Percentiles rank a stretch among this genome's conserved stretches.
These are phyloP conservation scores for Physeter macrocephalus DNA, from an alignment of 2,113 vertebrate species.

Conservation along the genomic window DNA sequence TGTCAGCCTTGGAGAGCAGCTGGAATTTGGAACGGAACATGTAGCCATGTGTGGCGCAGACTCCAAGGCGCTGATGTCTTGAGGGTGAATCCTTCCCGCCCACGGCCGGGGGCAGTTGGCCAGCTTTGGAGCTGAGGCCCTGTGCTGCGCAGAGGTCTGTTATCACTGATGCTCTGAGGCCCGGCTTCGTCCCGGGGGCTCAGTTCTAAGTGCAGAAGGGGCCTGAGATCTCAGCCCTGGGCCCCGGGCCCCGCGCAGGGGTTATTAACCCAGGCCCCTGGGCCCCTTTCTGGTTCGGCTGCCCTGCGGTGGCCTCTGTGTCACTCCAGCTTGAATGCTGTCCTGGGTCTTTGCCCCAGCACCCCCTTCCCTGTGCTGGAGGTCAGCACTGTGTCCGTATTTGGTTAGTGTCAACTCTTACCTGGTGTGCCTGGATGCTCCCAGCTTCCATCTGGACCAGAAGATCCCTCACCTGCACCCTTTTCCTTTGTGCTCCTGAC, in stretches of 20 bases:
- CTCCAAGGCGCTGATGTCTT: not conserved
- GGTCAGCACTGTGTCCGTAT: not conserved
- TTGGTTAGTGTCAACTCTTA: not conserved
- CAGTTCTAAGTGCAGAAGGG: not conserved
- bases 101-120: not conserved
- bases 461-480: not conserved
- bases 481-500: not conserved
- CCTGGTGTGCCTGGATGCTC: not conserved
- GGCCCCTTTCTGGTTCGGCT: not conserved
- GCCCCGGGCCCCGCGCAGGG: not conserved
- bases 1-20: accelerated
- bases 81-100: not conserved
- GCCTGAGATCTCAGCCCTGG: not conserved
- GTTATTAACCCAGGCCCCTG: not conserved
- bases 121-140: not conserved
- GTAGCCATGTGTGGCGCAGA: accelerated
- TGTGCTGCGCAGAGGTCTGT: not conserved
- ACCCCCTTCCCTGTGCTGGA: not conserved
- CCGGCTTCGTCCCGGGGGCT: not conserved
- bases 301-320: accelerated
- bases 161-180: not conserved
- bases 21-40: not conserved
- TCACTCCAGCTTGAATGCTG: not conserved
- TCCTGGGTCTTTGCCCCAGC: not conserved
- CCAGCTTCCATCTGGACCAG: no score